Base-by-base conservation (phyloP, 1,140 invertebrate species). In the Mylabris phalerata region DNA sequence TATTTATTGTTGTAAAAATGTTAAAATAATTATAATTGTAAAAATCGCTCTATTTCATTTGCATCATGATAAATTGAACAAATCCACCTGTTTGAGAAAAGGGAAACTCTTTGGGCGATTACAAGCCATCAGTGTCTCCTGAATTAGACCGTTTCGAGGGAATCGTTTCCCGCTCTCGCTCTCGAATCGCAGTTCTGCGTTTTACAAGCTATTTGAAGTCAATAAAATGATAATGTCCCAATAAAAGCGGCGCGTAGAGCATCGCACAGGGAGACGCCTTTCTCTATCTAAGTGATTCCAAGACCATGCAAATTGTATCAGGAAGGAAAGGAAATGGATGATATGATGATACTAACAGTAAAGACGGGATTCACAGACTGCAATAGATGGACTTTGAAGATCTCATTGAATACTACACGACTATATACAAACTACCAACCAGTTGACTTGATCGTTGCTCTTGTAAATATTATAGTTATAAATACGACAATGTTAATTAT, bases 201-300 rank as follows among this genome's bases (percentile, higher is more conserved):
- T 74, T 74, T 75, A 75, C 74, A 75, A 75, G 71, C 74, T 71
- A 74, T 75, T 75, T 73, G 70, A 70, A 75, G 74, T 75, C 74
- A 72, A 74, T 75, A 74, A 74, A 75, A 75, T 74, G 74, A 74
- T 74, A 74, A 75, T 75, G 72, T 68, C 64, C 71, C 72, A 75
- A 75, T 75, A 75, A 75, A 75, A 72, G 70, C 67, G 67, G 57
- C 65, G 66, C 62, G 62, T 61, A 58, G 66, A 65, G 64, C 65
- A 62, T 61, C 58, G 56, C 61, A 55, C 61, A 43, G 60, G 51
- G 62, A 66, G 43, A 13, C 54, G 38, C 52, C 59, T 57, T 62
- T 57, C 60, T 61, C 50, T 52, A 63, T 60, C 65, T 68, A 72
- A 72, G 71, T 72, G 71, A 72, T 72, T 72, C 66, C 67, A 66